Conservation (phyloP, 2,797 vertebrate genomes). For the Poecilia wingei region DNA sequence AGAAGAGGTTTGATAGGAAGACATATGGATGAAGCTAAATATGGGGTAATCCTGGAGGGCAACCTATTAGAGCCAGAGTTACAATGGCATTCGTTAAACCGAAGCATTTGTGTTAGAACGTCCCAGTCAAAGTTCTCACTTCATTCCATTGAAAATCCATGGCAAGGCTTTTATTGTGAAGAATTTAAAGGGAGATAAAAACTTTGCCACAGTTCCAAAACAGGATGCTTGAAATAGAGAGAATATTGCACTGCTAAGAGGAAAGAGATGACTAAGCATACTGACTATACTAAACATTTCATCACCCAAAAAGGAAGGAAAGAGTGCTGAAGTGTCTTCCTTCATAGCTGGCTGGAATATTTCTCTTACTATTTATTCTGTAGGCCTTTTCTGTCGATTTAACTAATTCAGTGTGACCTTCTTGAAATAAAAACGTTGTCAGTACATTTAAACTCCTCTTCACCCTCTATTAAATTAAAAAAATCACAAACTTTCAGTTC, state of each 20-base stretch:
- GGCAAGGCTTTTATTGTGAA: background rate
- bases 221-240: background rate
- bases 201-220: background rate
- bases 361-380: background rate
- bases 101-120: no score
- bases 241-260: background rate
- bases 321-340: background rate
- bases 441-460: background rate
- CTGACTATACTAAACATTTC: background rate
- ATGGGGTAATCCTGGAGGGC: background rate
- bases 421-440: background rate
- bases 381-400: background rate
- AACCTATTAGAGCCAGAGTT: background rate
- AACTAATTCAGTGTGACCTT: background rate
- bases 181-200: background rate
- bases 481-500: background rate
- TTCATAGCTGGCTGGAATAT: background rate
- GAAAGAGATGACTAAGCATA: slow-evolving; percentile 1
- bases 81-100: background rate
- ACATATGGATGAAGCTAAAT: background rate
- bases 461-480: background rate
- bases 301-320: slow-evolving; percentile 5
- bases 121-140: background rate
- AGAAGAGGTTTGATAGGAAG: background rate
- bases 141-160: background rate